Evolutionary conservation across 2,797 vertebrate genomes (phyloP).

Genomic region (Acrossocheilus fasciatus): DNA sequence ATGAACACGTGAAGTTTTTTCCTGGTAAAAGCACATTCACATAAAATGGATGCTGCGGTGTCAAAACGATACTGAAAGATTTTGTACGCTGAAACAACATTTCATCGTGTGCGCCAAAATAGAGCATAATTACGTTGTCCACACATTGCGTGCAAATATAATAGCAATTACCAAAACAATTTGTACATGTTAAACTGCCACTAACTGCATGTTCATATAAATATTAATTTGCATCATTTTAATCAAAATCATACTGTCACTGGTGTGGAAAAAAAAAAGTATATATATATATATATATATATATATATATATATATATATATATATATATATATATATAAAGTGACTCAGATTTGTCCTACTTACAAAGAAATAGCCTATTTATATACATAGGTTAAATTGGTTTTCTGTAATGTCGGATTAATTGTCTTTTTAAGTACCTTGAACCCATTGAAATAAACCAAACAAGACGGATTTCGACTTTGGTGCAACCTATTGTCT

Average conservation of each 20-base stretch:
- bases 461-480: slow-evolving; percentile 56
- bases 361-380: neutral
- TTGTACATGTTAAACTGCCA: neutral
- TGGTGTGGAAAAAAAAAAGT: no score
- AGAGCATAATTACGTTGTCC: neutral
- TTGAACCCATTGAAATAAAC: slow-evolving; percentile 51
- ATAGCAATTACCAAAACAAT: neutral
- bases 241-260: neutral
- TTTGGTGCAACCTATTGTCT: slow-evolving; percentile 59
- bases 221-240: neutral
- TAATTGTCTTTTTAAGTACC: slow-evolving; percentile 53
- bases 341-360: neutral
- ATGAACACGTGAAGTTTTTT: slow-evolving; percentile 20
- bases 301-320: no score
- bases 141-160: neutral
- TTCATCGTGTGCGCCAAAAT: neutral
- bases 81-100: neutral
- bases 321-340: neutral
- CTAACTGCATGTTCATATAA: neutral
- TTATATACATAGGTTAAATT: slow-evolving; percentile 41
- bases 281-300: no score
- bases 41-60: neutral
- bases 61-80: neutral
- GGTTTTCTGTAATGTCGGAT: slow-evolving; percentile 57
- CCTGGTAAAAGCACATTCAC: neutral